phyloP scores from a whole-genome alignment of 2,888 invertebrate genomes.

The Dolomedes plantarius region DNA sequence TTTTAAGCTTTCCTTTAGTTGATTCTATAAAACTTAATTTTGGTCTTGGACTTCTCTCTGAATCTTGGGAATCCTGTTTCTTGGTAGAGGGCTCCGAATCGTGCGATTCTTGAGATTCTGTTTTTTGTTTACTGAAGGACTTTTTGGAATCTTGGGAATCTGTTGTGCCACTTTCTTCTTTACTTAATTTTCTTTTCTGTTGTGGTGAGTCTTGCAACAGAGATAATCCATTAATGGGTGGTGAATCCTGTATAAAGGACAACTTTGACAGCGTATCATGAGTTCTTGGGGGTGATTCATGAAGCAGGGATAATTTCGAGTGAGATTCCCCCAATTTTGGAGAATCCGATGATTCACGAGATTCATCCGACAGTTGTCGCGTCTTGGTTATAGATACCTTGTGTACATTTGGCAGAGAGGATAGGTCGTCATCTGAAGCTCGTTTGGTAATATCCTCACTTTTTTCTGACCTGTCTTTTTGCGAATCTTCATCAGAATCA shows the following conservation, averaged over 20 bases:
- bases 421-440: constrained; percentile 41
- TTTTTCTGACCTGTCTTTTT: constrained; percentile 56
- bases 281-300: constrained; percentile 44
- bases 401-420: constrained; percentile 39
- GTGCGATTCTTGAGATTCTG: constrained; percentile 55
- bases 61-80: constrained; percentile 39
- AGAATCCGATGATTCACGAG: constrained; percentile 49
- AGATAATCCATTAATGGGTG: constrained; percentile 32
- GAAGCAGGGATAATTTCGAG: constrained; percentile 35
- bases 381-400: constrained; percentile 25
- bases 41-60: constrained; percentile 24
- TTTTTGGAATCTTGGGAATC: constrained; percentile 9
- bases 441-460: constrained; percentile 38
- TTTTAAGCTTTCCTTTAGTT: background rate
- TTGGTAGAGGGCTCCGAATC: constrained; percentile 36
- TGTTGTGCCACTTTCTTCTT: constrained; percentile 21
- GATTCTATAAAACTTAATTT: constrained; percentile 26
- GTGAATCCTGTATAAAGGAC: constrained; percentile 44
- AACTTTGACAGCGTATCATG: constrained; percentile 53
- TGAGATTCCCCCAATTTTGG: constrained; percentile 42
- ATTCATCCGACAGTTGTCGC: constrained; percentile 45
- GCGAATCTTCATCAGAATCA: constrained; percentile 39
- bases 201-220: constrained; percentile 48
- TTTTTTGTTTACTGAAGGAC: constrained; percentile 9
- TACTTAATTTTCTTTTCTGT: background rate